Percentiles rank a stretch among this genome's conserved stretches.
phyloP scores from a whole-genome alignment of 2,888 invertebrate species.

The Flexamia atlantica region DNA sequence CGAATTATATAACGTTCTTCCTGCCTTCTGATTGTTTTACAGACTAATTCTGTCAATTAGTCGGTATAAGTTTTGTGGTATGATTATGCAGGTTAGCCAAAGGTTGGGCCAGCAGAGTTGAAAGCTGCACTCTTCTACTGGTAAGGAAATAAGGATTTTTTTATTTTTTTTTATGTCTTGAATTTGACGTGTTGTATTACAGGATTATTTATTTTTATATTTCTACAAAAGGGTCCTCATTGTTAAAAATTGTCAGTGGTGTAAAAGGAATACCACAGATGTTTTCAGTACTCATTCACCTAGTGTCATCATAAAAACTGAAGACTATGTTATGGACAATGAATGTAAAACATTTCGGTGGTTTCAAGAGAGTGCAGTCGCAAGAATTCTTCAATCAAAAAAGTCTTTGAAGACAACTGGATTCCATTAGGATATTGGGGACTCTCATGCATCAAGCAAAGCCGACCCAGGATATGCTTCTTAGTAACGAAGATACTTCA shows the following conservation, averaged over 20 bases:
- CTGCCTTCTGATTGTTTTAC: neutral
- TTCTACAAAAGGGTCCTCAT: slow-evolving; percentile 5
- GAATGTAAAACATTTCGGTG: neutral
- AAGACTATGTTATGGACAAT: neutral
- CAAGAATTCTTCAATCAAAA: neutral
- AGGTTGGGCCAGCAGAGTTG: slow-evolving; percentile 43
- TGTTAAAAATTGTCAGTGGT: neutral
- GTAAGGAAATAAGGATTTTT: slow-evolving; percentile 31
- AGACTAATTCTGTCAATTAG: slow-evolving; percentile 28
- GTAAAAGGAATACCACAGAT: neutral
- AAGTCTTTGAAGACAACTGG: no score
- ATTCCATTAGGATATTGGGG: no score
- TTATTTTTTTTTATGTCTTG: slow-evolving; percentile 27
- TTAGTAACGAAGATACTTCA: no score
- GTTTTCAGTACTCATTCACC: neutral
- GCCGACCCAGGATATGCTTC: no score
- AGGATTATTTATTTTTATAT: slow-evolving; percentile 34
- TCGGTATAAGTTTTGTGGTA: slow-evolving; percentile 32
- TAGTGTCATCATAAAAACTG: neutral
- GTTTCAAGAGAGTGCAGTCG: slow-evolving; percentile 23
- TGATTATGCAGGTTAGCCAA: slow-evolving; percentile 54
- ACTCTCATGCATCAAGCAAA: no score
- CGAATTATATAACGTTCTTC: neutral
- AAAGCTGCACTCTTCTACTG: slow-evolving; percentile 46
- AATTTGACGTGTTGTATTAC: slow-evolving; percentile 10